phyloP scores from a whole-genome alignment of 2,888 invertebrate genomes.

The Furcula furcula region DNA sequence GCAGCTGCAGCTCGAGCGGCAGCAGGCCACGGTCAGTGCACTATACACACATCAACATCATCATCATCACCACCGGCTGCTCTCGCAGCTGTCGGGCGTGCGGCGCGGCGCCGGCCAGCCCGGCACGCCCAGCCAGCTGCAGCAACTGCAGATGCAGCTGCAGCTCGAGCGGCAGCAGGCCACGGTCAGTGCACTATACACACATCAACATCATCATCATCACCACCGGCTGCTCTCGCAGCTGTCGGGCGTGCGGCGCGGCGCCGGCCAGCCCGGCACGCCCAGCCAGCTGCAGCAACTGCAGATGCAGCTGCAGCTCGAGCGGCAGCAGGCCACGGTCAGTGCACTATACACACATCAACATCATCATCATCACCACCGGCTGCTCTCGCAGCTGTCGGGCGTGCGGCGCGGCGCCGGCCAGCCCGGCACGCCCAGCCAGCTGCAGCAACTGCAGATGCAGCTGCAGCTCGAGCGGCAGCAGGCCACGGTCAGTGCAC shows the following conservation, averaged over 20 bases:
- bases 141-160: constrained; percentile 97
- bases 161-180: constrained; percentile 95
- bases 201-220: background rate
- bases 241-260: constrained; percentile 94
- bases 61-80: too few relatives aligned
- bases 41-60: background rate
- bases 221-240: constrained; percentile 96
- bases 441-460: constrained; percentile 97
- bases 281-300: constrained; percentile 95
- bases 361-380: too few relatives aligned
- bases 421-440: constrained; percentile 84
- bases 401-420: constrained; percentile 90
- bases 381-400: constrained; percentile 95
- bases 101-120: constrained; percentile 84
- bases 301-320: constrained; percentile 97
- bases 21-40: constrained; percentile 86
- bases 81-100: constrained; percentile 97
- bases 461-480: constrained; percentile 95
- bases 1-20: constrained; percentile 95
- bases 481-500: constrained; percentile 86
- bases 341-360: constrained; percentile 3
- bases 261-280: constrained; percentile 78
- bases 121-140: constrained; percentile 89
- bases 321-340: constrained; percentile 92
- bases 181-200: constrained; percentile 61